Evolutionary conservation across 2,113 vertebrate species (phyloP).

Genomic region (Pedetes capensis): DNA sequence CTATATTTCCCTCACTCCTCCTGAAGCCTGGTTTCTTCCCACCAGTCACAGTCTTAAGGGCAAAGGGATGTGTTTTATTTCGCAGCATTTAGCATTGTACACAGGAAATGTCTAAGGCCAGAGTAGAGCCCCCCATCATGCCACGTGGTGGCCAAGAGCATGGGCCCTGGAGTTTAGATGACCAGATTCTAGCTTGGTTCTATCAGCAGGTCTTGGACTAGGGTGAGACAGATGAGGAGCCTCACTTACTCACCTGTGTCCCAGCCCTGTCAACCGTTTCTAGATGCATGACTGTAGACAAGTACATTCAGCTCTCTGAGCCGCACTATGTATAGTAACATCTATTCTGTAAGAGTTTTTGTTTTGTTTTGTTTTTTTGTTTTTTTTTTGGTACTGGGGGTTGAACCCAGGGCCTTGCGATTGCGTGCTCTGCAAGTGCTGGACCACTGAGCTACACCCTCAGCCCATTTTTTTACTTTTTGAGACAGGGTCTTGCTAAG

Average conservation of each 20-base stretch:
- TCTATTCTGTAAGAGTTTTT: background rate
- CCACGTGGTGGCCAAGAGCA: background rate
- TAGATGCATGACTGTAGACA: background rate
- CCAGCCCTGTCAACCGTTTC: background rate
- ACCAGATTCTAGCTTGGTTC: background rate
- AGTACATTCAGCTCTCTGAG: conserved; percentile 2
- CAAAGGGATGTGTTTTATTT: background rate
- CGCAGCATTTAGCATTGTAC: background rate
- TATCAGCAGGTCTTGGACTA: background rate
- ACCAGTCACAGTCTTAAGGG: background rate
- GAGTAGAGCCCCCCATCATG: background rate
- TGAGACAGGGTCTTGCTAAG: too few relatives aligned
- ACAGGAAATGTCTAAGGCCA: background rate
- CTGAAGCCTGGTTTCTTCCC: background rate
- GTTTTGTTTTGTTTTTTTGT: too few relatives aligned
- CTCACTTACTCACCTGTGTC: background rate
- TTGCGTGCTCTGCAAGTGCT: too few relatives aligned
- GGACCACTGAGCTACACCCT: too few relatives aligned
- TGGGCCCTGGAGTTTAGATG: background rate
- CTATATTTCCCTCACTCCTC: background rate
- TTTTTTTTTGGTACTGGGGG: too few relatives aligned
- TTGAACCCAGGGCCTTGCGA: too few relatives aligned
- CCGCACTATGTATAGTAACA: background rate
- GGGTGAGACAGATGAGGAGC: rapidly evolving
- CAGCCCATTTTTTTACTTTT: too few relatives aligned